These are phyloP conservation scores for Tachina fera DNA, from an alignment of 2,888 invertebrate genomes.

Conservation along the genomic window DNA sequence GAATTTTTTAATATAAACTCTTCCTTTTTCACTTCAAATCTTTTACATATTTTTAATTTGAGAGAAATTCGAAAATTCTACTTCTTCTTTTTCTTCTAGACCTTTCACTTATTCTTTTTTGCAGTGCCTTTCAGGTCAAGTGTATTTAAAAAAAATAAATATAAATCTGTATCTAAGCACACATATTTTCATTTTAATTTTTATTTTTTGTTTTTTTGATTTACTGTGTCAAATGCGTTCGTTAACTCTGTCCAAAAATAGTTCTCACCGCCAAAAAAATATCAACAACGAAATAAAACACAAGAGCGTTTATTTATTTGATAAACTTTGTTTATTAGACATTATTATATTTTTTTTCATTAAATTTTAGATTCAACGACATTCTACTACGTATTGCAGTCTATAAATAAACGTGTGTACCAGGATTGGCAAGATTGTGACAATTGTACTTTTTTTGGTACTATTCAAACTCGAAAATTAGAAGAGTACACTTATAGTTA, in stretches of 20 bases:
- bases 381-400: neutral
- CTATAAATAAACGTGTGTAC: slow-evolving; percentile 16
- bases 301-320: neutral
- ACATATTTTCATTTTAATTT: neutral
- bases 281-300: neutral
- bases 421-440: too few relatives aligned
- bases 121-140: neutral
- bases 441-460: too few relatives aligned
- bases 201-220: neutral
- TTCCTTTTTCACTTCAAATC: too few relatives aligned
- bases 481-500: too few relatives aligned
- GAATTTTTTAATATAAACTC: too few relatives aligned
- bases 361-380: neutral
- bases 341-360: neutral
- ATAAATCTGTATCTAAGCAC: neutral
- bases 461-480: too few relatives aligned
- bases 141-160: neutral
- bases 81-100: neutral
- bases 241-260: slow-evolving; percentile 66
- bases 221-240: slow-evolving; percentile 70
- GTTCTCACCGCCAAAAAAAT: slow-evolving; percentile 38
- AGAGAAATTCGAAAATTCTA: too few relatives aligned
- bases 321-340: slow-evolving; percentile 9
- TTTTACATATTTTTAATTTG: too few relatives aligned
- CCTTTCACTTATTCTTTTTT: neutral